These are phyloP conservation scores for Phymorhynchus buccinoides DNA, from an alignment of 1,140 invertebrate genomes.

Conservation along the genomic window DNA sequence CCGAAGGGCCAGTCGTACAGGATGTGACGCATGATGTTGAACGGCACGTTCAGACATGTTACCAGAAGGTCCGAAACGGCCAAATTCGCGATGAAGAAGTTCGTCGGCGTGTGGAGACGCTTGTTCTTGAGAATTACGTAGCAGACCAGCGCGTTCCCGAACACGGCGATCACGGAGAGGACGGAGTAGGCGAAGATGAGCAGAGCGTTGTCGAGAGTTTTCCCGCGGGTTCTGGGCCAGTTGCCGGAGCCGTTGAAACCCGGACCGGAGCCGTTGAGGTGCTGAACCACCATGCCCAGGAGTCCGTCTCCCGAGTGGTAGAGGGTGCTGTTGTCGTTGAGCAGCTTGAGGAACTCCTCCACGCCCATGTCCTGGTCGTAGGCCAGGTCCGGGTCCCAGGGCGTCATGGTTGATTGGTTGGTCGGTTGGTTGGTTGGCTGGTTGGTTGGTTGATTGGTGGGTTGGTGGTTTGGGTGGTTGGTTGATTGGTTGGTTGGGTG, in stretches of 20 bases:
- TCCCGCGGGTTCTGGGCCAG: conserved; percentile 28
- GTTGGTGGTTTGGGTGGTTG: too few species aligned
- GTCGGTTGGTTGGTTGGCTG: background rate
- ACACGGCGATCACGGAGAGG: conserved; percentile 70
- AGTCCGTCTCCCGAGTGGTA: background rate
- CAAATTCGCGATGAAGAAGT: conserved; percentile 96
- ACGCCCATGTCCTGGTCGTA: background rate
- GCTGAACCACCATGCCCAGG: background rate
- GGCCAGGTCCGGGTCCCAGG: background rate
- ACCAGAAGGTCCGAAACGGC: conserved; percentile 95
- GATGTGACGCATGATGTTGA: conserved; percentile 71
- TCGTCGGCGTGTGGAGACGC: conserved; percentile 97
- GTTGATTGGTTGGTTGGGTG: background rate
- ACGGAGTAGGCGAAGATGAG: conserved; percentile 69
- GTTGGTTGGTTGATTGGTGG: too few species aligned
- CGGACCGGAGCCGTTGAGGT: background rate
- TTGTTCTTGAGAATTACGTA: conserved; percentile 90
- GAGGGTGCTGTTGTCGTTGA: background rate
- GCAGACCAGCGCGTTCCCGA: conserved; percentile 90
- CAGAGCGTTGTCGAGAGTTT: conserved; percentile 43
- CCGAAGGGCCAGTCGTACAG: conserved; percentile 75
- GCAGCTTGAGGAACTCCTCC: background rate
- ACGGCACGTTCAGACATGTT: conserved; percentile 89
- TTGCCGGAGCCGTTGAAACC: background rate
- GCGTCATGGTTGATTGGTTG: background rate